Base-by-base conservation (phyloP, 2,797 vertebrate species). In the Botia kubotai region DNA sequence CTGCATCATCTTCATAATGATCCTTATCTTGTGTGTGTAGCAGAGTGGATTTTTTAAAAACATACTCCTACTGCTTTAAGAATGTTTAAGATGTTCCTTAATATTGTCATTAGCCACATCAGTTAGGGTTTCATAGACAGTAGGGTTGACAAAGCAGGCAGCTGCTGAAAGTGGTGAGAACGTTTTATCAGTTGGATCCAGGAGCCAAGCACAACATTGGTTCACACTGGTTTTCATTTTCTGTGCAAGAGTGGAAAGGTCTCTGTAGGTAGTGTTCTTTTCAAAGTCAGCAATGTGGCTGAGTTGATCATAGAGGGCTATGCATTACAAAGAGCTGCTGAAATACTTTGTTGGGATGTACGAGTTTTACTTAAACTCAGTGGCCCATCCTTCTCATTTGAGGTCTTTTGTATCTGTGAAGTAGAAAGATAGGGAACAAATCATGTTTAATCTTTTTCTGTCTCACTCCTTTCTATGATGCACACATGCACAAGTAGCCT, bases 41-140 rank as follows among this genome's bases (percentile, higher is more conserved):
- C 66, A 72, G 73, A 88, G 1, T n/a, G n/a, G n/a, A n/a, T n/a
- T n/a, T n/a, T n/a, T n/a, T n/a, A n/a, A n/a, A n/a, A n/a, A n/a
- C n/a, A n/a, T n/a, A n/a, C n/a, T n/a, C n/a, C n/a, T n/a, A n/a
- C n/a, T n/a, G 52, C 73, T 23, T 84, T 79, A 39, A 79, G 83
- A 78, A 66, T 82, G 57, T 82, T 79, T 84, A 65, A 86, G 77
- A 14, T 84, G 76, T 69, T 87, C 62, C 74, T 87, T 33, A 26
- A 81, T 86, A 73, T 82, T 84, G 21, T 69, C 81, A 82, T 87
- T 75, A 83, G 75, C 68, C 29, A 83, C 75, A 79, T 86, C 67
- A 76, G 81, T 60, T 62, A 87, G 72, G 29, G 66, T 80, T 86
- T 88, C 84, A 83, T 65, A 73, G 12, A 75, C 63, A 78, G 36